A percentile compares a stretch with the other conserved stretches of the same genome.
These are phyloP conservation scores for Helogale parvula DNA, from an alignment of 2,113 vertebrate genomes.

Conservation along the genomic window DNA sequence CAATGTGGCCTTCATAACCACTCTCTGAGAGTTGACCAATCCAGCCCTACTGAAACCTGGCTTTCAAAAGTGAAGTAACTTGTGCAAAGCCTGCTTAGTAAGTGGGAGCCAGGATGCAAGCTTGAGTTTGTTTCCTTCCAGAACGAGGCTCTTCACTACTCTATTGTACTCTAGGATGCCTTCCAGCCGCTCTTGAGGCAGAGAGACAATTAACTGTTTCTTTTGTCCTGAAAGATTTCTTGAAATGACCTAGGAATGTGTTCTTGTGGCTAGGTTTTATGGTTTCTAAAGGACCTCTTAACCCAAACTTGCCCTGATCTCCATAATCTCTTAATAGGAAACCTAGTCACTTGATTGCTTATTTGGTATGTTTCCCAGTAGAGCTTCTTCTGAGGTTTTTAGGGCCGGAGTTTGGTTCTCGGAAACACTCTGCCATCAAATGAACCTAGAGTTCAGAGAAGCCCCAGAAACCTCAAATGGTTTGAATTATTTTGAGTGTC, in stretches of 20 bases:
- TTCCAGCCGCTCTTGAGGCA: not conserved
- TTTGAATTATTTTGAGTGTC: not conserved
- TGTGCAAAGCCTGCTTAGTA: not conserved
- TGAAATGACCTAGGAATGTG: not conserved
- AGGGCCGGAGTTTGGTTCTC: not conserved
- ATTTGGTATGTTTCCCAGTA: slow-evolving; percentile 27
- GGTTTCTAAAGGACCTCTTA: not conserved
- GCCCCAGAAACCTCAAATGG: not conserved
- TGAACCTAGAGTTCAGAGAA: not conserved
- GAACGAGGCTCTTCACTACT: not conserved
- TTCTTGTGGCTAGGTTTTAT: not conserved
- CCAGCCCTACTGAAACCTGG: not conserved
- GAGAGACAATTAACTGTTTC: not conserved
- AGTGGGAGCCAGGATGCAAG: not conserved
- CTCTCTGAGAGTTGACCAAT: not conserved
- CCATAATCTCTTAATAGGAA: not conserved
- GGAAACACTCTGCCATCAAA: not conserved
- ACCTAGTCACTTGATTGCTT: not conserved
- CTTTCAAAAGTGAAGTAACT: not conserved
- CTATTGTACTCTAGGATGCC: not conserved
- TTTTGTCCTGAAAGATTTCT: not conserved
- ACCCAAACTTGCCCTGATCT: not conserved
- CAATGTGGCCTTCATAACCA: not conserved
- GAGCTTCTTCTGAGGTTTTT: not conserved
- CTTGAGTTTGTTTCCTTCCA: not conserved